Evolutionary conservation across 2,888 invertebrate species (phyloP), one percentile per base, ranked within the genome.

Genomic region (Drosophila neonasuta): DNA sequence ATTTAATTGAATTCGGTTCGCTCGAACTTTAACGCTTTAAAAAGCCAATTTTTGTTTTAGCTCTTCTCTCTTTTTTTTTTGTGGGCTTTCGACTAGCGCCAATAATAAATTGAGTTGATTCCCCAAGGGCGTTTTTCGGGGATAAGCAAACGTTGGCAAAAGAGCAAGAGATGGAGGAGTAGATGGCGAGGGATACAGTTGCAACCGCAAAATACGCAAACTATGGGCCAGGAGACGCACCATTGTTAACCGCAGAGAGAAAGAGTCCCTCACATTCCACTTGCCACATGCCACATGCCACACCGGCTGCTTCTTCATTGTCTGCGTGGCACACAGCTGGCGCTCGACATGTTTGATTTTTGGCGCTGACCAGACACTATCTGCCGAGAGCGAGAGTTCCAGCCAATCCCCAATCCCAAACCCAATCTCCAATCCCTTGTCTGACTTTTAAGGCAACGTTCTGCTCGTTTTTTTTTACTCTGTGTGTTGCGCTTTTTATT

Each of bases 41-140:
- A 85, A 85, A 79, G 79, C 68, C 78, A 73, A 80, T 82, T 84
- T 73, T 74, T 62, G 52, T 63, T 58, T 48, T 39, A 10, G 15
- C 32, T 48, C 6, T 24, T 24, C 24, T 24, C 24, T 24, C 24
- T 24, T 24, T 5, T 24, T 5, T 24, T 48, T 41, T 57, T 67
- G 24, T 55, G 56, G 48, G 48, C 58, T 62, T 62, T 60, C 59
- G 71, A 64, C 77, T 68, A 63, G 71, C 80, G 71, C 74, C 83
- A 79, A 83, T 85, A 84, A 84, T 84, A 86, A 86, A 86, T 84
- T 84, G 83, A 85, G 80, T 83, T 77, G 74, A 71, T 80, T 80
- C 83, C 79, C 86, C n/a, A 51, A 66, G 79, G 82, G 78, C 55
- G 24, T 36, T 55, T 8, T 13, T 24, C 24, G 24, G 32, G 36